phyloP scores from a whole-genome alignment of 2,888 invertebrate genomes.

The Megamerina dolium region DNA sequence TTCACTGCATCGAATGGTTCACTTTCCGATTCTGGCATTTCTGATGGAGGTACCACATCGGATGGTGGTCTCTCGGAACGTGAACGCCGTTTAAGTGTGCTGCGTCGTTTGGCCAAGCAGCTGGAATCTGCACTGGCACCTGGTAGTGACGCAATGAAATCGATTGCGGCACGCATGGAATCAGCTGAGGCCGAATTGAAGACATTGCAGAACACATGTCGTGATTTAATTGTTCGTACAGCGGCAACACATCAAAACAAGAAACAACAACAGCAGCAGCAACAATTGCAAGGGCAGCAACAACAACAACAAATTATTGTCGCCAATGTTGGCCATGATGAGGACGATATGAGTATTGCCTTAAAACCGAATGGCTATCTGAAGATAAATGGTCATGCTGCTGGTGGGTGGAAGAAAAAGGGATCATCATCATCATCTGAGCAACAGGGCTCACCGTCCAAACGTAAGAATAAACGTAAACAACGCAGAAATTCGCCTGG shows the following conservation, averaged over 20 bases:
- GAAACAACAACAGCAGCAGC: conserved; percentile 25
- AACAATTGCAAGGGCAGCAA: conserved; percentile 17
- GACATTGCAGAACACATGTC: conserved; percentile 61
- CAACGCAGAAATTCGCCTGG: conserved; percentile 14
- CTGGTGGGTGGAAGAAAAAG: conserved; percentile 10
- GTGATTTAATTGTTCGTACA: conserved; percentile 53
- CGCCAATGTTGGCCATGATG: neutral
- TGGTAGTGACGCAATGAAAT: conserved; percentile 59
- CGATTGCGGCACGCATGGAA: conserved; percentile 60
- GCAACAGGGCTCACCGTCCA: conserved; percentile 17
- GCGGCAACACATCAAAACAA: conserved; percentile 46
- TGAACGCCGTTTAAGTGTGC: conserved; percentile 60
- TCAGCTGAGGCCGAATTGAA: conserved; percentile 63
- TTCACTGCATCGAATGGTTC: conserved; percentile 54
- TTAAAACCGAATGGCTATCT: conserved; percentile 15
- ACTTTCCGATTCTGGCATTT: conserved; percentile 67
- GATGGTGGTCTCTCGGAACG: conserved; percentile 62
- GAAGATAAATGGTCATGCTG: conserved; percentile 9
- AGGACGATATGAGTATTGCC: conserved; percentile 15
- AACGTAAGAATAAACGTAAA: conserved; percentile 28
- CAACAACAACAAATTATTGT: conserved; percentile 10
- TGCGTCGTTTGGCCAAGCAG: conserved; percentile 62
- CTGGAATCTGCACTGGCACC: conserved; percentile 61
- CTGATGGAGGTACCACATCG: conserved; percentile 68
- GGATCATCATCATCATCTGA: neutral